Conservation (phyloP, 2,797 vertebrate species). For the Malacoctenus gilli region DNA sequence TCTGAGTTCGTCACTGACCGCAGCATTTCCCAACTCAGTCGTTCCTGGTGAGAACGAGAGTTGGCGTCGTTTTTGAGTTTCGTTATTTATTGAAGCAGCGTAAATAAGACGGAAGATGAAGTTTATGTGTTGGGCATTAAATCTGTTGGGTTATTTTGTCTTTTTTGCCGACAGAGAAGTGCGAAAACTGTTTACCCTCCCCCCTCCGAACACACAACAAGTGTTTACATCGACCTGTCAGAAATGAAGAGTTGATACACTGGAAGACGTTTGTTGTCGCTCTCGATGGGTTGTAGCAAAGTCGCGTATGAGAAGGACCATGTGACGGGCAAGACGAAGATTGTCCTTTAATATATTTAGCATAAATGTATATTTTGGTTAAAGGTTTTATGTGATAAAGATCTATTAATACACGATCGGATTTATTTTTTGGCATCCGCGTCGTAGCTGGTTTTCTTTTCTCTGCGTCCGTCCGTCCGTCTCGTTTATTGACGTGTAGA, state of each 20-base stretch:
- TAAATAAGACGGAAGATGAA: slow-evolving; percentile 12
- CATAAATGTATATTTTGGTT: slow-evolving; percentile 70
- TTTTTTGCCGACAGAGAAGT: slow-evolving; percentile 37
- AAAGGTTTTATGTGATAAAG: slow-evolving; percentile 52
- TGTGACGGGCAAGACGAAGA: slow-evolving; percentile 34
- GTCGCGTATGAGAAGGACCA: slow-evolving; percentile 3
- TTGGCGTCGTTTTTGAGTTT: slow-evolving; percentile 43
- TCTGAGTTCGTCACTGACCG: slow-evolving; percentile 60
- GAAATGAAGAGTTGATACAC: slow-evolving; percentile 59
- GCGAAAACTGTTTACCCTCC: slow-evolving; percentile 63
- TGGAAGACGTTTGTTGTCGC: slow-evolving; percentile 41
- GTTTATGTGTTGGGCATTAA: slow-evolving; percentile 56
- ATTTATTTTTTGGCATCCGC: slow-evolving; percentile 33
- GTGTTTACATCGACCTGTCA: slow-evolving; percentile 72
- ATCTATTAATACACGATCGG: slow-evolving; percentile 39
- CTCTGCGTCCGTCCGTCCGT: slow-evolving; percentile 48
- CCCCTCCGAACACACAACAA: slow-evolving; percentile 17
- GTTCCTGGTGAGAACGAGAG: slow-evolving; percentile 29
- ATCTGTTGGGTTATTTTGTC: slow-evolving; percentile 3
- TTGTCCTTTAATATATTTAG: slow-evolving; percentile 42
- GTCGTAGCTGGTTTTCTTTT: slow-evolving; percentile 32
- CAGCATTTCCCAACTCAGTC: slow-evolving; percentile 42
- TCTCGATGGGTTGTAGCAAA: slow-evolving; percentile 35
- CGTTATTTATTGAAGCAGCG: slow-evolving; percentile 55
- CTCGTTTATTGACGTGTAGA: slow-evolving; percentile 43